phyloP scores from a whole-genome alignment of 2,797 vertebrate genomes.

The Poeciliopsis turneri region DNA sequence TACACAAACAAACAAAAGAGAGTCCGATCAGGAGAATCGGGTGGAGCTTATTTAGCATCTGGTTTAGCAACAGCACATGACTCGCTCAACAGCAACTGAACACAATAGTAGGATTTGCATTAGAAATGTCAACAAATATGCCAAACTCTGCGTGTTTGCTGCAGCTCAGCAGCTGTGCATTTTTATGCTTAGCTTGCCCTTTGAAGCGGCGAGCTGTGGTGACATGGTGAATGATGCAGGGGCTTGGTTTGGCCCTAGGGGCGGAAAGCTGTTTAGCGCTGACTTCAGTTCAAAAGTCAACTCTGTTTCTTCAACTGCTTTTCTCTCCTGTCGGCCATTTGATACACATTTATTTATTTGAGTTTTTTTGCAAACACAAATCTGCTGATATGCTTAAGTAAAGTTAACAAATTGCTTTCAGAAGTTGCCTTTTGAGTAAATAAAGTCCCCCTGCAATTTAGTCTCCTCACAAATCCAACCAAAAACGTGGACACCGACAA shows the following conservation, averaged over 20 bases:
- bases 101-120: slow-evolving; percentile 29
- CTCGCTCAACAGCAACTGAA: slow-evolving; percentile 32
- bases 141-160: slow-evolving; percentile 17
- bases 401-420: neutral
- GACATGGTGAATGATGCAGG: slow-evolving; percentile 47
- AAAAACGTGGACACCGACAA: neutral
- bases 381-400: neutral
- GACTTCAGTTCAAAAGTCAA: slow-evolving; percentile 48
- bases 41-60: slow-evolving; percentile 22
- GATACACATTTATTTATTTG: slow-evolving; percentile 3
- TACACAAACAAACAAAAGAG: slow-evolving; percentile 55
- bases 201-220: slow-evolving; percentile 34
- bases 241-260: slow-evolving; percentile 51
- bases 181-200: slow-evolving; percentile 53
- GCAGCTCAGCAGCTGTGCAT: slow-evolving; percentile 36
- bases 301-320: slow-evolving; percentile 23
- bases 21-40: slow-evolving; percentile 13
- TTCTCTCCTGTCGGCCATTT: slow-evolving; percentile 52
- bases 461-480: neutral
- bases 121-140: slow-evolving; percentile 23
- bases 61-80: slow-evolving; percentile 44
- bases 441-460: neutral
- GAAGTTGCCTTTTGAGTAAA: neutral
- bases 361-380: neutral
- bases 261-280: slow-evolving; percentile 47